Conservation (phyloP, 2,113 vertebrate species). For the Scophthalmus maximus region DNA sequence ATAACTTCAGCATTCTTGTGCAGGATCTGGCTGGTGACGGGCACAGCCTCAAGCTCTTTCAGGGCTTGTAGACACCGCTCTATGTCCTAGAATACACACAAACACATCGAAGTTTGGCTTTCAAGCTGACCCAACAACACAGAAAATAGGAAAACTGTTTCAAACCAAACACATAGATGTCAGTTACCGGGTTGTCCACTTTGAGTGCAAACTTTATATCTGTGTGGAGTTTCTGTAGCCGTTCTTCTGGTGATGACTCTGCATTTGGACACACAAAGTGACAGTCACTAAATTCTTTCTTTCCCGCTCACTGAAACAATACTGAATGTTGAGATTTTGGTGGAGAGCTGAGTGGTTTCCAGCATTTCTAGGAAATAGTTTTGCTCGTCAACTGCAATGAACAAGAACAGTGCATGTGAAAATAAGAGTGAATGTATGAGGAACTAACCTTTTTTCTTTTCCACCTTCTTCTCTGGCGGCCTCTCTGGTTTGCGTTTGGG, state of each 20-base stretch:
- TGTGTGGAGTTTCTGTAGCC: slow-evolving; percentile 95
- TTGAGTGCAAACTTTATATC: slow-evolving; percentile 97
- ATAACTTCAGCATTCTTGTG: slow-evolving; percentile 97
- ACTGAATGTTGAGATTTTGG: background rate
- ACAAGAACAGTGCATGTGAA: background rate
- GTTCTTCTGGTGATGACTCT: slow-evolving; percentile 94
- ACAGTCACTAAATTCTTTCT: background rate
- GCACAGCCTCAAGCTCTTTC: slow-evolving; percentile 90
- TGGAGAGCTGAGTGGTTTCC: background rate
- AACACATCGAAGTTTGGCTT: background rate
- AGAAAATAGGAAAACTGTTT: background rate
- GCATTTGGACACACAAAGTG: slow-evolving; percentile 27
- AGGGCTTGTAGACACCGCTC: slow-evolving; percentile 92
- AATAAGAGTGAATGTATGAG: background rate
- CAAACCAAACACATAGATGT: background rate
- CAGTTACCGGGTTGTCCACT: slow-evolving; percentile 95
- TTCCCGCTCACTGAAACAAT: no score
- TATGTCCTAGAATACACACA: slow-evolving; percentile 85
- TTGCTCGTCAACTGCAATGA: background rate
- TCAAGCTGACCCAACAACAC: background rate
- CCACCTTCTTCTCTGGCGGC: slow-evolving; percentile 83
- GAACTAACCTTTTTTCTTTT: slow-evolving; percentile 93
- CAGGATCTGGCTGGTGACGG: slow-evolving; percentile 95
- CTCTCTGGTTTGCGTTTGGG: slow-evolving; percentile 87
- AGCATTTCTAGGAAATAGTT: background rate